Evolutionary conservation across 2,888 invertebrate species (phyloP).

Genomic region (Gibbula magus): DNA sequence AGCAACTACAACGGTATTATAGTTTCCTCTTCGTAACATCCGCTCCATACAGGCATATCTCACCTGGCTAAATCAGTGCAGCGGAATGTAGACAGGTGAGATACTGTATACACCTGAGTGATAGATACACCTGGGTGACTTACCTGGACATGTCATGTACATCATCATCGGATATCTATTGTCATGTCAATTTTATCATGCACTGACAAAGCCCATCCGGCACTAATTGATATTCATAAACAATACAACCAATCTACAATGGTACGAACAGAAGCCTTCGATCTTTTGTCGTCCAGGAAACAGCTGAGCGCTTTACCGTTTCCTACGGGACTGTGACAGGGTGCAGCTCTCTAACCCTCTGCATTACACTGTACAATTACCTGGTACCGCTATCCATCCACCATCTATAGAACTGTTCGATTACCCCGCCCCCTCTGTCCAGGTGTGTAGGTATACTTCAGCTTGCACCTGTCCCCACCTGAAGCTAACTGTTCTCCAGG

Average conservation of each 20-base stretch:
- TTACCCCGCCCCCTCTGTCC: not conserved
- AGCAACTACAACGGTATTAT: too few species aligned
- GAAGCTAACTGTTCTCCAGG: too few species aligned
- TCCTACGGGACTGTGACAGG: not conserved
- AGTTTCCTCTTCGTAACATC: too few species aligned
- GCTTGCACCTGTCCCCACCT: too few species aligned
- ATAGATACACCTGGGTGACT: too few species aligned
- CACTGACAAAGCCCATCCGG: not conserved
- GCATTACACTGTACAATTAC: not conserved
- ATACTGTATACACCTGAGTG: too few species aligned
- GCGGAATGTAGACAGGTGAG: too few species aligned
- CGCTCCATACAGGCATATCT: too few species aligned
- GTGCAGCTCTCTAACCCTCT: not conserved
- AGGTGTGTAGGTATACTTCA: too few species aligned
- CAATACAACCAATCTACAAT: not conserved
- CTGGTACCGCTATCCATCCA: not conserved
- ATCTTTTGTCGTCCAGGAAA: constrained; percentile 1
- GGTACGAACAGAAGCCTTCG: not conserved
- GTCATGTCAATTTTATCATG: not conserved
- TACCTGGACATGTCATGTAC: not conserved
- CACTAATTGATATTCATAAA: not conserved
- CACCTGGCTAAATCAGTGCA: too few species aligned
- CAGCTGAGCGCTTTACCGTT: not conserved
- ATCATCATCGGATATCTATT: not conserved
- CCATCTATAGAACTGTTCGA: not conserved